Evolutionary conservation across 2,113 vertebrate species (phyloP), one percentile per base, ranked within the genome.

Genomic region (Atractosteus spatula): DNA sequence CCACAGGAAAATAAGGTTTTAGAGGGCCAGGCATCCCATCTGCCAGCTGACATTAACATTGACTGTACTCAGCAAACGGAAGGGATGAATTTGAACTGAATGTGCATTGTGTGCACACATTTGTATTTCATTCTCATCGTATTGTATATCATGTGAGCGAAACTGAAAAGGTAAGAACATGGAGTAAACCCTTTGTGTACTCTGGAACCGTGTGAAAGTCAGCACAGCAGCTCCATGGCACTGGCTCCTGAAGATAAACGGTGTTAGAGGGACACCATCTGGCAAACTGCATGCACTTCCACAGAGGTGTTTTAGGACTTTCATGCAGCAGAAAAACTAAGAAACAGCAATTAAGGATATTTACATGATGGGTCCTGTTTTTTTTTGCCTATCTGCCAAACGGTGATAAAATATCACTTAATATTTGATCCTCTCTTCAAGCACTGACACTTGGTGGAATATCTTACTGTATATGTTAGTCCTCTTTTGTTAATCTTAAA

Each of bases 241-340:
- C 11, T 29, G 12, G 42, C 3, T 41, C 6, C 14, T 12, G 11
- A 41, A 63, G 47, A 55, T 64, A 44, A 2, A 44, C 73, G 70
- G 69, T 76, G 70, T 77, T 80, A 68, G 78, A 70, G 77, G 64
- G 78, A 75, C 78, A 75, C 78, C 78, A 74, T 68, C 75, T 75
- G 80, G 77, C 55, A 59, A 67, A 72, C 16, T 43, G 13, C 41
- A 54, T 8, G 41, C 55, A 51, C 74, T 65, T 69, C 42, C 70
- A 10, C 13, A 54, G 42, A 51, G 41, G 44, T 65, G 41, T 16
- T 62, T 47, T 7, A 41, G 11, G 7, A 66, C 11, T 17, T 77
- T 68, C 75, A 74, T 42, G 44, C 62, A 44, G 14, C 17, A 14
- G 41, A 41, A 54, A 44, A 47, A 51, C 29, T n/a, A 16, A 16